Base-by-base conservation (phyloP, 23 tunicate species). In the Trididemnum clinides region DNA sequence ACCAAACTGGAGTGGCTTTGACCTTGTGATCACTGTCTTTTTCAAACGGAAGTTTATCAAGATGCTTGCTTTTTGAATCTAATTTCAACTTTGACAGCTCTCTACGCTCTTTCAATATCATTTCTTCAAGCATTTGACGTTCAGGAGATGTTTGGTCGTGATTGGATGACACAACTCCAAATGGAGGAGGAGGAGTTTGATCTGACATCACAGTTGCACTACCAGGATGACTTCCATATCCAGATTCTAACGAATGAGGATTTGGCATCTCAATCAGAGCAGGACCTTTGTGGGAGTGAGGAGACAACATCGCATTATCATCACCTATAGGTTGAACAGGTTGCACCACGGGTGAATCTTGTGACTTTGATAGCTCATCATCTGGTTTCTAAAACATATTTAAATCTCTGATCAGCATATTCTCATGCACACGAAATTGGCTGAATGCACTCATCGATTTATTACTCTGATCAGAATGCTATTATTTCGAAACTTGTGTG, bases 181-280 rank as follows among this genome's bases (percentile, higher is more conserved):
- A 78, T 18, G 79, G 79, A 37, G 87, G 50, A 33, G 79, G 79
- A 37, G 87, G 50, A 1, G 69, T 12, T 28, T 83, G 87, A 28
- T 71, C 87, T 0, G 87, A 4, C 28, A 66, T 39, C 51, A 83
- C 2, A 23, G 87, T 35, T 28, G 87, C 87, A 50, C 87, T 83
- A 37, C 71, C 71, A 0, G 87, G 87, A 83, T 83, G 80, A 71
- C 87, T 83, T 15, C 80, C 87, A 51, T 83, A 71, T 0, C 80
- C 87, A 44, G 87, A 83, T 32, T 83, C 87, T n/a, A 83, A 30
- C 2, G 87, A 83, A 7, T 83, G 87, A 34, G 79, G 33, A 50
- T 70, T 70, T 44, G 71, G 59, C 69, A 66, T 66, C 36, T 29
- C 75, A n/a, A 6, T 66, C 2, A 66, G 22, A 10, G 25, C 37